A percentile compares a stretch with the other conserved stretches of the same genome.
Evolutionary conservation across 1,140 invertebrate genomes (phyloP).

Genomic region (Akabosia matsudoensis): DNA sequence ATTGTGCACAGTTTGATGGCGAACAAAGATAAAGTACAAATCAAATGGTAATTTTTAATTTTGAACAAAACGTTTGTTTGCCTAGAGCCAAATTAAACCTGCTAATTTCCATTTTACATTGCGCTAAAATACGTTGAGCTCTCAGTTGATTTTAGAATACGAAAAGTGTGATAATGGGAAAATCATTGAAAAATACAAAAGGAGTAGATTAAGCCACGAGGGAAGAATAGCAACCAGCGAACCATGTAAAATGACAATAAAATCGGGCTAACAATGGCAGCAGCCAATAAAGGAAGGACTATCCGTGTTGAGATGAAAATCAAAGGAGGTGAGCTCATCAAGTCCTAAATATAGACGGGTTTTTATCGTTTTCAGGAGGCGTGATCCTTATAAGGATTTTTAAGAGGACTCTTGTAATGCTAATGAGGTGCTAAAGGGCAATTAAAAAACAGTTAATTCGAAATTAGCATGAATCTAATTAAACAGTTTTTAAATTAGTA

Average conservation of each 20-base stretch:
- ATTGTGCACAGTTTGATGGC: background rate
- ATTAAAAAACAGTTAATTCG: conserved; percentile 12
- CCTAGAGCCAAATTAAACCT: background rate
- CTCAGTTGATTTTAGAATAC: background rate
- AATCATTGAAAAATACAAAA: conserved; percentile 6
- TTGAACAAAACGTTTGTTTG: no score
- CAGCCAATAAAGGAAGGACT: background rate
- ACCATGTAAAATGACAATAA: conserved; percentile 15
- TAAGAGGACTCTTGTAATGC: no score
- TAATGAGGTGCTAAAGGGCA: conserved; percentile 7
- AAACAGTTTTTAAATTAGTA: no score
- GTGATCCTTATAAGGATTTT: no score
- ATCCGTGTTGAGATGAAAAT: no score
- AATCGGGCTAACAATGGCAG: background rate
- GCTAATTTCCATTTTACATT: background rate
- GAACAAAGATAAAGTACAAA: background rate
- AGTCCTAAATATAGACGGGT: no score
- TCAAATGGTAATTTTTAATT: no score
- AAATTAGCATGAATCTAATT: conserved; percentile 10
- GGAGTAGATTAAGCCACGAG: background rate
- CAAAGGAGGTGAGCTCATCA: no score
- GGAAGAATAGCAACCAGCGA: conserved; percentile 11
- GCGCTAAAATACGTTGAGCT: no score
- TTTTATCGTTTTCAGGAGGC: no score
- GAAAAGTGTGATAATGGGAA: background rate